Base-by-base conservation (phyloP, 92 coral and sea anemone species). In the Metridium senile region DNA sequence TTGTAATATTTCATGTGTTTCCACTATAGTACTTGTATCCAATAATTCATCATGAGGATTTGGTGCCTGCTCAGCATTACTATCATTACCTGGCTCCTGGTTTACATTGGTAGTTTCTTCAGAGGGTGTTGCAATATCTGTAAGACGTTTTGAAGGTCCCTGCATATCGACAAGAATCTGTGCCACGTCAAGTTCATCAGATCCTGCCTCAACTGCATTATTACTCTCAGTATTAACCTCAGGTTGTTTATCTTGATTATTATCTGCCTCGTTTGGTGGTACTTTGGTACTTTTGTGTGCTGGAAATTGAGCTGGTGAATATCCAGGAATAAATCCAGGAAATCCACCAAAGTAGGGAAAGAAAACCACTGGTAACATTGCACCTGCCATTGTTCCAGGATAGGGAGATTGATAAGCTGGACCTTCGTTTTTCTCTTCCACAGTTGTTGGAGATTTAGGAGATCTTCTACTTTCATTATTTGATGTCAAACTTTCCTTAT, bases 131-230 rank as follows among this genome's bases (percentile, higher is more conserved):
- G 13, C 49, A 59, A 54, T 25, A 26, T 33, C 20, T 45, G 56
- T 33, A 1, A 28, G 21, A 16, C 62, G 47, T 22, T 64, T 75
- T 52, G 91, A 89, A 27, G 98, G 90, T 0, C 86, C 89, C 6
- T 89, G 98, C 85, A 94, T 94, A 58, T 85, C 89, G 11, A 92
- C 76, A 23, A 95, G 85, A 66, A 95, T 95, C 71, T 87, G 90
- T 21, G 99, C 99, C 9, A 95, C 97, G 71, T 95, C 99, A 79
- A 95, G 87, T 59, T 95, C 99, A 73, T 88, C 82, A 29, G 92
- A 92, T 23, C 61, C 71, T 20, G 58, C 65, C 0, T 74, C 45
- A 29, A n/a, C n/a, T n/a, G 31, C 62, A 30, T 67, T 45, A 22
- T 65, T 33, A 49, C 45, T 30, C 65, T 64, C 26, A n/a, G 29